A percentile compares a stretch with the other conserved stretches of the same genome.
These are phyloP conservation scores for Alethe diademata DNA, from an alignment of 2,113 vertebrate genomes.

Conservation along the genomic window DNA sequence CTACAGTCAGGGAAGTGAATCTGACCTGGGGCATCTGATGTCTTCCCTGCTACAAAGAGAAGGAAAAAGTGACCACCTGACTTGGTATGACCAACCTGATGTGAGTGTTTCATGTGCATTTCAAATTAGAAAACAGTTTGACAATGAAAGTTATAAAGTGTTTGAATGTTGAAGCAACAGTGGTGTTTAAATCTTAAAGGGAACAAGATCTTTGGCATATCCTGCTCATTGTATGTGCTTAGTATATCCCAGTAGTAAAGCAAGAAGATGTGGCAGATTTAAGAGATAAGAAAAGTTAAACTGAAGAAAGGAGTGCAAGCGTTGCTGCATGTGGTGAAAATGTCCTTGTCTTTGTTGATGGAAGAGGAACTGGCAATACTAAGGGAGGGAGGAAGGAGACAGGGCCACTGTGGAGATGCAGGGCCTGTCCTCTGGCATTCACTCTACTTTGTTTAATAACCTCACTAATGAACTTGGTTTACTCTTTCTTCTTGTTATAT, in stretches of 20 bases:
- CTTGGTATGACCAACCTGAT: background rate
- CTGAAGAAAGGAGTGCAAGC: background rate
- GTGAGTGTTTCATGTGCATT: background rate
- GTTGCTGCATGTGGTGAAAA: background rate
- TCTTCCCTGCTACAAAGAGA: background rate
- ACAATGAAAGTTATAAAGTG: background rate
- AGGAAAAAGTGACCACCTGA: background rate
- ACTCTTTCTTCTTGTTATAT: background rate
- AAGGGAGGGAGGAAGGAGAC: background rate
- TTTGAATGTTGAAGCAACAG: background rate
- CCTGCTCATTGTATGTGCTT: background rate
- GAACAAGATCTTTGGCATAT: background rate
- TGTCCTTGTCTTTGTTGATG: background rate
- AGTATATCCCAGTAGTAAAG: background rate
- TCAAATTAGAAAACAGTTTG: background rate
- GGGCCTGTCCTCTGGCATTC: background rate
- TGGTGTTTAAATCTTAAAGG: background rate
- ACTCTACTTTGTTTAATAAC: background rate
- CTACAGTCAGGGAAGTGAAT: background rate
- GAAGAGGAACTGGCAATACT: background rate
- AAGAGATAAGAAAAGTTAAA: background rate
- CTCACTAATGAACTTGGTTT: background rate
- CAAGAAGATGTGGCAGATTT: background rate
- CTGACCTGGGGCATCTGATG: background rate
- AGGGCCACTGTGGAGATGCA: background rate